Conservation (phyloP, 2,113 vertebrate species). For the Dipodomys spectabilis region DNA sequence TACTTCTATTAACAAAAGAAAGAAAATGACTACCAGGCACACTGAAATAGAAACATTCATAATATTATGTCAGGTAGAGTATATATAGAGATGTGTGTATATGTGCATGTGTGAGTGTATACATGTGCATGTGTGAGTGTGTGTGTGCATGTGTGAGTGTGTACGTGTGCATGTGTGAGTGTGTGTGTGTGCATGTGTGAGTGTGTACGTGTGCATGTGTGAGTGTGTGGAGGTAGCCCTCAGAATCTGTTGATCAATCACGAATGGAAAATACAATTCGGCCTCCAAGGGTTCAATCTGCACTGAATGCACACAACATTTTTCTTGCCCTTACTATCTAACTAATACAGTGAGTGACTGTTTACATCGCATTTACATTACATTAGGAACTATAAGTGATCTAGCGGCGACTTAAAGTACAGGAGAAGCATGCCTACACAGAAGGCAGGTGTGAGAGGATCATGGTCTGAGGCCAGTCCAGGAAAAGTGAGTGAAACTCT, state of each 20-base stretch:
- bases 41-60: neutral
- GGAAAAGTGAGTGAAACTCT: too few relatives aligned
- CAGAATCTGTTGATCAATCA: neutral
- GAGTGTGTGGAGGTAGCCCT: too few relatives aligned
- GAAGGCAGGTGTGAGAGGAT: too few relatives aligned
- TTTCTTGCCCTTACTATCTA: neutral
- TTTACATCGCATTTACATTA: neutral
- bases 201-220: too few relatives aligned
- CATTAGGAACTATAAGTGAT: neutral
- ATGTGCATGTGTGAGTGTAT: too few relatives aligned
- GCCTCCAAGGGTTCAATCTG: neutral
- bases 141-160: too few relatives aligned
- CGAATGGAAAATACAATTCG: neutral
- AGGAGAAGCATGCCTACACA: neutral
- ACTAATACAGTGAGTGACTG: neutral
- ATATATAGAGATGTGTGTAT: neutral
- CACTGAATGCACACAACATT: too few relatives aligned
- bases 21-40: neutral
- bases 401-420: neutral
- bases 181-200: too few relatives aligned
- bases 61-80: neutral
- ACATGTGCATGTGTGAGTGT: too few relatives aligned
- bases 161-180: too few relatives aligned
- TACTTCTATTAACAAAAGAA: neutral
- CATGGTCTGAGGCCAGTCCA: too few relatives aligned